Base-by-base conservation (phyloP, 2,797 vertebrate genomes). In the Pelodytes ibericus region DNA sequence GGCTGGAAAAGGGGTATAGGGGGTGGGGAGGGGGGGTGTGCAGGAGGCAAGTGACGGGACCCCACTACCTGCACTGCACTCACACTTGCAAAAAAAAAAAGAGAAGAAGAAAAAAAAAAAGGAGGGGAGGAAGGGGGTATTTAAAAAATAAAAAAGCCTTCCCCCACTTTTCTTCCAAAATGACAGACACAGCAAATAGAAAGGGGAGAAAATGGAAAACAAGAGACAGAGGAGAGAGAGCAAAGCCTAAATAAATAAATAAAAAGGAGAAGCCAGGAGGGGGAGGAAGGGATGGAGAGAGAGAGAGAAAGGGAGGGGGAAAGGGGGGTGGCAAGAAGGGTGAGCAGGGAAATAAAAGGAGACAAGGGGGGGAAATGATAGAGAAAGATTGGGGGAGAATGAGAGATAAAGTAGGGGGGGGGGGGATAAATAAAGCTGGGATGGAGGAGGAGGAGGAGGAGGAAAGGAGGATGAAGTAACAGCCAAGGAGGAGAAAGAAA, bases 211-310 rank as follows among this genome's bases (percentile, higher is more conserved):
- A n/a, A n/a, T n/a, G n/a, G n/a, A n/a, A n/a, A n/a, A n/a, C n/a
- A 22, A 67, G 49, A 72, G 75, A 78, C 63, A 67, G 62, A 78
- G 70, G 60, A 78, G 75, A 77, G 74, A 82, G 73, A 61, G 80
- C 72, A 56, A 61, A 81, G 74, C n/a, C n/a, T n/a, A n/a, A n/a
- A n/a, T n/a, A n/a, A n/a, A n/a, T n/a, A n/a, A 80, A 80, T 69
- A 81, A 79, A 74, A 51, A 74, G 75, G 64, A 78, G 71, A 77
- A 71, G 81, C 81, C 6, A 16, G 82, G 80, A 80, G 73, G 80
- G 80, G 74, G 81, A 82, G 70, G 82, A 76, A 83, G 81, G 80
- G 80, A 82, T 82, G 82, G 84, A 18, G 82, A 77, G 81, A 80
- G 68, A 39, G 71, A 77, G 73, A 66, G 82, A 81, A 77, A 71